Conservation (phyloP, 2,888 invertebrate genomes). For the Thecophora atra region DNA sequence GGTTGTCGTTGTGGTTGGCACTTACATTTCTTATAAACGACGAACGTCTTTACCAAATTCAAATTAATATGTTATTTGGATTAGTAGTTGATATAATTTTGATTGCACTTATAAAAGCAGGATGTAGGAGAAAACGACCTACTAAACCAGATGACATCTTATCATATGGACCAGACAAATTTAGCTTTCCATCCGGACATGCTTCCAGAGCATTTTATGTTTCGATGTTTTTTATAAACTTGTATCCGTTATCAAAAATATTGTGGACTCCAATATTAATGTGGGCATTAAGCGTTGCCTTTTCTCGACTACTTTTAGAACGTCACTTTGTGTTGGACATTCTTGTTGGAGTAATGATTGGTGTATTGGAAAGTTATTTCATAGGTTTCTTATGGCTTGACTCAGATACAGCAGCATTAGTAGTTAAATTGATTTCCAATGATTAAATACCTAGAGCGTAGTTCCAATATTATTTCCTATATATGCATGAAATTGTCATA, state of each 20-base stretch:
- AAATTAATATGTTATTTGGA: conserved; percentile 84
- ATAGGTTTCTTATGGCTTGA: conserved; percentile 24
- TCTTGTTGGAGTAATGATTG: conserved; percentile 77
- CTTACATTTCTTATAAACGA: conserved; percentile 81
- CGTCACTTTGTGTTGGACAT: conserved; percentile 91
- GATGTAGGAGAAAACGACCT: conserved; percentile 81
- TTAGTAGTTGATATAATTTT: conserved; percentile 82
- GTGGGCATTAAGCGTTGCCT: conserved; percentile 79
- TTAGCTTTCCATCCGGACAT: conserved; percentile 94
- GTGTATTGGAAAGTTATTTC: conserved; percentile 66
- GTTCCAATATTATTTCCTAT: too few relatives aligned
- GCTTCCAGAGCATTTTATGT: conserved; percentile 84
- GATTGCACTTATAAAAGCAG: conserved; percentile 81
- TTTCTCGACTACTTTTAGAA: conserved; percentile 83
- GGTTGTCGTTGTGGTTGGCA: conserved; percentile 81
- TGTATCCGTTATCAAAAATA: conserved; percentile 72
- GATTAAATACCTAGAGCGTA: not conserved
- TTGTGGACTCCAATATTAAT: conserved; percentile 73
- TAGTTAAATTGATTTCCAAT: conserved; percentile 13
- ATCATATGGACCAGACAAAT: conserved; percentile 85
- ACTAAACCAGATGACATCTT: conserved; percentile 74
- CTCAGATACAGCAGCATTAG: not conserved
- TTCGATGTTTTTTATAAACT: conserved; percentile 75
- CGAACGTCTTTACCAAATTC: conserved; percentile 77
- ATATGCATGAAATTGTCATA: too few relatives aligned